Evolutionary conservation across 2,113 vertebrate genomes (phyloP).

Genomic region (Lutjanus erythropterus): DNA sequence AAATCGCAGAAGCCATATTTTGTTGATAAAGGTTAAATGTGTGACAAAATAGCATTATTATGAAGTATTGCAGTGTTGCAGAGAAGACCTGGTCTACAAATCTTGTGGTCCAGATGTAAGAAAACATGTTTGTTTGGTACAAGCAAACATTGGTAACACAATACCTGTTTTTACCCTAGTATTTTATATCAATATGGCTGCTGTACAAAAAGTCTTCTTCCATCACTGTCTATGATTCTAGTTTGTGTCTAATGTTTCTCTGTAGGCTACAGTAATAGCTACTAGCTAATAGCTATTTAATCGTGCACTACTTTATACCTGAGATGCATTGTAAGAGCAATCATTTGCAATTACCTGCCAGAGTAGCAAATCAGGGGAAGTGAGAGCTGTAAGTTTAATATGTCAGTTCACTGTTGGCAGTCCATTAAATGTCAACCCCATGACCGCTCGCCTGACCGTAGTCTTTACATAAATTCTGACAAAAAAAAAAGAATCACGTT

Average conservation of each 20-base stretch:
- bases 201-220: no score
- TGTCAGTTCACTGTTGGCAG: constrained; percentile 34
- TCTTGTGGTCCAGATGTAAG: no score
- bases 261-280: background rate
- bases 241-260: constrained; percentile 8
- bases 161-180: no score
- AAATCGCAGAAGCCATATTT: no score
- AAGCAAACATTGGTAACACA: no score
- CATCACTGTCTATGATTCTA: background rate
- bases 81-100: no score
- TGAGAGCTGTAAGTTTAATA: constrained; percentile 29
- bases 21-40: no score
- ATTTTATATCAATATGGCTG: no score
- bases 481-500: background rate
- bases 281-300: constrained; percentile 33
- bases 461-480: constrained; percentile 16
- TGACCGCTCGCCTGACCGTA: constrained; percentile 11
- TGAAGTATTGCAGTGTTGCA: no score
- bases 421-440: constrained; percentile 38
- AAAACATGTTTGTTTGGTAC: no score
- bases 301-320: constrained; percentile 23
- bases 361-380: constrained; percentile 51
- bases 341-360: constrained; percentile 35
- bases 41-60: no score
- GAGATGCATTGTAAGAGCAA: constrained; percentile 21